Conservation (phyloP, 2,888 invertebrate species). For the Volucella inflata region DNA sequence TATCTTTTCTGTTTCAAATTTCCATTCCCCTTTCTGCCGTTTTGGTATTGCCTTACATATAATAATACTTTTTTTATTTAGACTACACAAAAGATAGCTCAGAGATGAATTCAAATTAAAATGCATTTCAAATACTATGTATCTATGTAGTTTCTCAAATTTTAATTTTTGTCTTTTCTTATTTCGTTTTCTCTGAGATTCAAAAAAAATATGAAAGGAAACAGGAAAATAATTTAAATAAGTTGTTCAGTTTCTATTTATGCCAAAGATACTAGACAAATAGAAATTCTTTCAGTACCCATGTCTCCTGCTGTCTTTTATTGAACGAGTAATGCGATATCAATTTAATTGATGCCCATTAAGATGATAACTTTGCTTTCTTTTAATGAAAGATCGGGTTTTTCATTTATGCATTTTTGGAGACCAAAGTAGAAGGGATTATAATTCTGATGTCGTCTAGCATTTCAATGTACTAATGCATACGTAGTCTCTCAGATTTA, state of each 20-base stretch:
- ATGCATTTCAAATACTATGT: conserved; percentile 17
- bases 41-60: too few relatives aligned
- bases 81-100: background rate
- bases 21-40: too few relatives aligned
- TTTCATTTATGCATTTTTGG: background rate
- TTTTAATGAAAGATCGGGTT: background rate
- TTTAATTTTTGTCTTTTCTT: conserved; percentile 11
- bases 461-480: too few relatives aligned
- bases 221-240: conserved; percentile 15
- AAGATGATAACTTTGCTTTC: too few relatives aligned
- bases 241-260: background rate
- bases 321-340: conserved; percentile 17
- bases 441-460: too few relatives aligned
- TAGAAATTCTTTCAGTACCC: background rate
- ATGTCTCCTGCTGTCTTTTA: background rate
- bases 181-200: conserved; percentile 18
- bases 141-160: conserved; percentile 22
- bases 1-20: too few relatives aligned
- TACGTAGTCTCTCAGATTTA: too few relatives aligned
- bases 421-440: background rate
- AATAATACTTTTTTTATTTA: too few relatives aligned
- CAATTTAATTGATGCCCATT: conserved; percentile 14
- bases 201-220: conserved; percentile 5
- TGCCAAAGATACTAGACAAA: background rate
- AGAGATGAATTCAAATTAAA: background rate